A percentile compares a stretch with the other conserved stretches of the same genome.
Conservation (phyloP, 1,140 invertebrate species). For the Calephelis virginiensis region DNA sequence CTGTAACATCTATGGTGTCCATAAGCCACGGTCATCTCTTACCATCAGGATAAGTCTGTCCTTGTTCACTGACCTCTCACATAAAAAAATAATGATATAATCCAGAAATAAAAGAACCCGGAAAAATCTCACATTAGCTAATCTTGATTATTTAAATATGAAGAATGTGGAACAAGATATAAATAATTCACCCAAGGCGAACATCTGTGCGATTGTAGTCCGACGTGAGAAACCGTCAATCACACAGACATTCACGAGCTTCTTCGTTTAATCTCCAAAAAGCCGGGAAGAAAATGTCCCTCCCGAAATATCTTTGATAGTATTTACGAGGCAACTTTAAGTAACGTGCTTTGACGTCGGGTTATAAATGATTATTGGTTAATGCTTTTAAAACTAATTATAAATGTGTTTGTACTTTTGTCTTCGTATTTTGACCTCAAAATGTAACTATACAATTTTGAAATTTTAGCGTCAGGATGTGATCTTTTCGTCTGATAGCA, state of each 20-base stretch:
- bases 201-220: slow-evolving; percentile 42
- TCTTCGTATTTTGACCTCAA: background rate
- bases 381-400: slow-evolving; percentile 44
- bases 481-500: no score
- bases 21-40: no score
- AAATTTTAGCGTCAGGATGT: background rate
- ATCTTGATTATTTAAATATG: slow-evolving; percentile 17
- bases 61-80: no score
- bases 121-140: background rate
- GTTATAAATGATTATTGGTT: slow-evolving; percentile 66
- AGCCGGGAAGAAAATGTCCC: slow-evolving; percentile 37
- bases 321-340: slow-evolving; percentile 45
- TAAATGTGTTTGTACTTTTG: background rate
- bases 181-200: slow-evolving; percentile 37
- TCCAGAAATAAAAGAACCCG: background rate
- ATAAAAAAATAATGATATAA: no score
- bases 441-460: background rate
- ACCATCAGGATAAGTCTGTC: no score
- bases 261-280: slow-evolving; percentile 54
- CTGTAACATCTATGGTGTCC: no score
- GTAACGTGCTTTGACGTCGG: slow-evolving; percentile 62
- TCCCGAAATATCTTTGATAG: slow-evolving; percentile 64
- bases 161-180: slow-evolving; percentile 20
- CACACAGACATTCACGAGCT: slow-evolving; percentile 61
- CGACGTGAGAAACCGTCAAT: slow-evolving; percentile 58